Evolutionary conservation across 2,113 vertebrate species (phyloP).

Genomic region (Actinemys pallida): DNA sequence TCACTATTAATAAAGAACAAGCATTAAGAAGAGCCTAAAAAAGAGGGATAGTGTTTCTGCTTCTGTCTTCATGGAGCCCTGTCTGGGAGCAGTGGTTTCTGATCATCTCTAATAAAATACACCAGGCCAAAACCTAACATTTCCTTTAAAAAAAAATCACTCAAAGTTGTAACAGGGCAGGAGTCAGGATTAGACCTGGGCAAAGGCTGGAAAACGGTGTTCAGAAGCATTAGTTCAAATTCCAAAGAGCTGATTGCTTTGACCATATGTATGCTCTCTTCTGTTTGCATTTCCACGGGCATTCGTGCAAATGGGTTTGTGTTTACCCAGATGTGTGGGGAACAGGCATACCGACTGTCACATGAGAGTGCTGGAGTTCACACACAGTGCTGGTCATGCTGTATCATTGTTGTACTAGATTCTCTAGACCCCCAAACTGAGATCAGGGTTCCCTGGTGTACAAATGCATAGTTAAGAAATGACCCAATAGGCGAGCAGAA

Average conservation of each 20-base stretch:
- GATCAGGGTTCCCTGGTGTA: neutral
- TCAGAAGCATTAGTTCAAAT: neutral
- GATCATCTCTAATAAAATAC: slow-evolving; percentile 7
- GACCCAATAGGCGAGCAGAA: neutral
- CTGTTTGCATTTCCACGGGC: neutral
- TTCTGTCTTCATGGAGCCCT: neutral
- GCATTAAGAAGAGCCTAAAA: neutral
- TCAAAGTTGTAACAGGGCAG: neutral
- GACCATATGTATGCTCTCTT: neutral
- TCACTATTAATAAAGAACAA: slow-evolving; percentile 3
- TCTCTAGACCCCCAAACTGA: neutral
- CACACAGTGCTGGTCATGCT: neutral
- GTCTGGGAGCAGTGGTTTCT: neutral
- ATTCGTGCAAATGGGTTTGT: neutral
- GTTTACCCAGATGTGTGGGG: neutral
- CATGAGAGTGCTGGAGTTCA: accelerated
- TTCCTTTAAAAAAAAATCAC: neutral
- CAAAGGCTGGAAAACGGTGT: neutral
- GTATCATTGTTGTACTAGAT: accelerated
- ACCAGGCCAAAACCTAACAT: neutral
- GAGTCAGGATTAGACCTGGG: neutral
- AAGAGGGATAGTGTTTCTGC: slow-evolving; percentile 20
- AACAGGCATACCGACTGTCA: neutral
- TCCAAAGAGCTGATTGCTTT: neutral
- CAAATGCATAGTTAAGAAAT: neutral